Base-by-base conservation (phyloP, 2,888 invertebrate species). In the Galerucella nymphaeae region DNA sequence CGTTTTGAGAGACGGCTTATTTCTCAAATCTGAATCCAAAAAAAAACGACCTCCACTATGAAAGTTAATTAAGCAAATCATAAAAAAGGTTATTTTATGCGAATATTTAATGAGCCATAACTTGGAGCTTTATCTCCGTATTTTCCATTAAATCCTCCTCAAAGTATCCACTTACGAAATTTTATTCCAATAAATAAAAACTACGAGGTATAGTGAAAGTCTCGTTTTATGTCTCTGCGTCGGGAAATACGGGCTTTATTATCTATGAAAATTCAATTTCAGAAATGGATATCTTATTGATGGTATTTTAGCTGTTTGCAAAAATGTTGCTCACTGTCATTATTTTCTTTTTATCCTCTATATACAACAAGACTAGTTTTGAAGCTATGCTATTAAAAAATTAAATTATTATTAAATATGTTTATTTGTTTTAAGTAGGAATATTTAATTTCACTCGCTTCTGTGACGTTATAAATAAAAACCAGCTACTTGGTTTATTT, bases 51-150 rank as follows among this genome's bases (percentile, higher is more conserved):
- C 75, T 79, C 72, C 74, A 79, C 75, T 75, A 76, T 74, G 73
- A 72, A 75, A 75, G 78, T 77, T 79, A 78, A 79, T 80, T 79
- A 78, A 78, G 73, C 65, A 75, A 74, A 73, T 73, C 74, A 76
- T 78, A 82, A 82, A 82, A 81, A 82, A 75, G 68, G 71, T 72
- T 74, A 77, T 74, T 80, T 80, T 80, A 79, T 78, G 80, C 71
- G 78, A 77, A 78, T 78, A 79, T 79, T 80, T 79, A 80, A 80
- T 78, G 78, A 79, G 74, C 75, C 72, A 78, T 81, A 79, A 79
- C 78, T 76, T 75, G 67, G 74, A 77, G 75, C 73, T 76, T 81
- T 80, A 80, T 80, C 79, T 78, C 71, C 73, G 70, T 72, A 72
- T 77, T 77, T 76, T 76, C 77, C 75, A 78, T 78, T 79, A 79